These are phyloP conservation scores for Choristoneura fumiferana DNA, from an alignment of 1,140 invertebrate species.

Conservation along the genomic window DNA sequence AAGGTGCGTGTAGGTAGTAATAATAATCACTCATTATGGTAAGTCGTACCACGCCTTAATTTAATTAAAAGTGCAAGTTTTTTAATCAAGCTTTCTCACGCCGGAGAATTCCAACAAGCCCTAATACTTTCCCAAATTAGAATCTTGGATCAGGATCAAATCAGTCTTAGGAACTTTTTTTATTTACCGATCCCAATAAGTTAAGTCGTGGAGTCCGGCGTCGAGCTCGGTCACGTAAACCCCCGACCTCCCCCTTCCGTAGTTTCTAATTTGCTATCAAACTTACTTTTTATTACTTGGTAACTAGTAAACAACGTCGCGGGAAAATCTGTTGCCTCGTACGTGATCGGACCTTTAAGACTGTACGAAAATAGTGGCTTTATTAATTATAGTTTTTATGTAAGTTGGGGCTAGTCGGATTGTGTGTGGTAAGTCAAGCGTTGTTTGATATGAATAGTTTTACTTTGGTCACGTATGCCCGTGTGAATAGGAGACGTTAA, in stretches of 20 bases:
- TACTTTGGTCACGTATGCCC: too few relatives aligned
- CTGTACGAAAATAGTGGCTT: not conserved
- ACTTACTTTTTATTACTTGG: conserved; percentile 61
- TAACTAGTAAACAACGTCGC: conserved; percentile 51
- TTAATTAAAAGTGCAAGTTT: too few relatives aligned
- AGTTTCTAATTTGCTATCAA: conserved; percentile 60
- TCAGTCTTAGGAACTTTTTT: conserved; percentile 7
- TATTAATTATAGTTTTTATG: conserved; percentile 8
- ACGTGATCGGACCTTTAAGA: conserved; percentile 30
- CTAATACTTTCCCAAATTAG: conserved; percentile 1
- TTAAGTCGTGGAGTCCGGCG: conserved; percentile 8
- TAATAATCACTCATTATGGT: too few relatives aligned
- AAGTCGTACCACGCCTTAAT: too few relatives aligned
- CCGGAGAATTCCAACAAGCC: too few relatives aligned
- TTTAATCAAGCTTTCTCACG: too few relatives aligned
- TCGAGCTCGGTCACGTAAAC: conserved; percentile 48
- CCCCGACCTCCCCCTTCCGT: conserved; percentile 40
- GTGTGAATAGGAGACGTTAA: too few relatives aligned
- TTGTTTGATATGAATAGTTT: too few relatives aligned
- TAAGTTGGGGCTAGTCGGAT: not conserved
- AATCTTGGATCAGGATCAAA: conserved; percentile 11
- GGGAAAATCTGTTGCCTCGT: conserved; percentile 41
- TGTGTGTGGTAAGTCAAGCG: too few relatives aligned
- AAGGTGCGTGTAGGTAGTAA: too few relatives aligned
- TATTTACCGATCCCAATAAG: conserved; percentile 12